These are phyloP conservation scores for Heliconius hortense DNA, from an alignment of 2,888 invertebrate species.

Conservation along the genomic window DNA sequence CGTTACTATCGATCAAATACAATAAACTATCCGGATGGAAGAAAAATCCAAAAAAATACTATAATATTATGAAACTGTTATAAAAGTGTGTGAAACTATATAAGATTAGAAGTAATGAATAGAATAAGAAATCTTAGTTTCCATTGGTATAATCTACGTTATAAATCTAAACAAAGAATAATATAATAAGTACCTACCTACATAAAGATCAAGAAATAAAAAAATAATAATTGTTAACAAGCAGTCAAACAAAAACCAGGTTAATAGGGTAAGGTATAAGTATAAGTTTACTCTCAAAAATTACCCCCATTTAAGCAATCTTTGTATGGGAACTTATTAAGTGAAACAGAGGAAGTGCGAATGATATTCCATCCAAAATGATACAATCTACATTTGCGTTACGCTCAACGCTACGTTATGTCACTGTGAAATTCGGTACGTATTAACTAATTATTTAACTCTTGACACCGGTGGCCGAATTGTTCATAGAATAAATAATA, in stretches of 20 bases:
- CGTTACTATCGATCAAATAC: background rate
- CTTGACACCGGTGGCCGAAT: constrained; percentile 37
- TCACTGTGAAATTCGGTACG: constrained; percentile 34
- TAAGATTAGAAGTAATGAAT: background rate
- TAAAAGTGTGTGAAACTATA: background rate
- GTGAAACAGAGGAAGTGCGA: constrained; percentile 65
- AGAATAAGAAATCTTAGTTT: background rate
- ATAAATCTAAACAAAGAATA: background rate
- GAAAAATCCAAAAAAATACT: background rate
- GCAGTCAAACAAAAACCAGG: constrained; percentile 13
- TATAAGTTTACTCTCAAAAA: constrained; percentile 15
- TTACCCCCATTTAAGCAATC: constrained; percentile 35
- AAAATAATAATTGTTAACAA: constrained; percentile 14
- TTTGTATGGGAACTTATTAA: constrained; percentile 62
- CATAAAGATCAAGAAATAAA: constrained; percentile 7
- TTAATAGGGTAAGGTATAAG: constrained; percentile 8
- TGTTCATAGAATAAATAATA: constrained; percentile 2
- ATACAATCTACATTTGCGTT: constrained; percentile 34
- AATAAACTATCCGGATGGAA: background rate
- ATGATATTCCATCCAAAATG: constrained; percentile 60
- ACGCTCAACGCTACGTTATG: constrained; percentile 33
- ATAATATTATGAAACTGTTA: background rate
- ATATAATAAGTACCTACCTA: background rate
- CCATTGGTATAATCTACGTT: background rate
- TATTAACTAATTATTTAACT: constrained; percentile 38